Base-by-base conservation (phyloP, 2,888 invertebrate species). In the Heliconius sara region DNA sequence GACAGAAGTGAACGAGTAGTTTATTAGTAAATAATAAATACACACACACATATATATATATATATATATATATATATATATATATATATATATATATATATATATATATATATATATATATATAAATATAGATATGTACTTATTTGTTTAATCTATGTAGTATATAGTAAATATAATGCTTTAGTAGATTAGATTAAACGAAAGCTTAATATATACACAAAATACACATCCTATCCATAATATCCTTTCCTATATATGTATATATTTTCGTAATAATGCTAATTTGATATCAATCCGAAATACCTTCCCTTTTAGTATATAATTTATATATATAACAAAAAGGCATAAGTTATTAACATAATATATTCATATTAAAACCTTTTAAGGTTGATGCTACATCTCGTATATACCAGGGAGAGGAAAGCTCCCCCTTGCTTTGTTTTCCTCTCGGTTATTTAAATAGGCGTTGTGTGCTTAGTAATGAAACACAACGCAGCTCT, bases 131-230 rank as follows among this genome's bases (percentile, higher is more conserved):
- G 19, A 27, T 72, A 30, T 73, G 25, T n/a, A 9, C 4, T n/a
- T 68, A 68, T n/a, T 16, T 73, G 57, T 68, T 47, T 47, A 70
- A 65, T 67, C 22, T 34, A 39, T 66, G 25, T 80, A 71, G 74
- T 60, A 66, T 60, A 27, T 43, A 27, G 74, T 60, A 66, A 73
- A 27, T 43, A 27, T 77, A 78, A 77, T 39, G 81, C 81, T 84
- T 83, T 13, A 67, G 83, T 83, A 84, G 81, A 77, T 67, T 81
- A 83, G 77, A 65, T 67, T 80, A 72, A 80, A 78, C 77, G n/a
- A 70, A 16, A 39, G 47, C 71, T 77, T 78, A 25, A 52, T 66
- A 78, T 70, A 4, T 74, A 81, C 74, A 81, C 77, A 77, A 63
- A 78, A 77, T 70, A 83, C 80, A 80, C 70, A 27, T 78, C 73